A percentile compares a stretch with the other conserved stretches of the same genome.
Conservation (phyloP, 2,888 invertebrate species). For the Nasonia oneida region DNA sequence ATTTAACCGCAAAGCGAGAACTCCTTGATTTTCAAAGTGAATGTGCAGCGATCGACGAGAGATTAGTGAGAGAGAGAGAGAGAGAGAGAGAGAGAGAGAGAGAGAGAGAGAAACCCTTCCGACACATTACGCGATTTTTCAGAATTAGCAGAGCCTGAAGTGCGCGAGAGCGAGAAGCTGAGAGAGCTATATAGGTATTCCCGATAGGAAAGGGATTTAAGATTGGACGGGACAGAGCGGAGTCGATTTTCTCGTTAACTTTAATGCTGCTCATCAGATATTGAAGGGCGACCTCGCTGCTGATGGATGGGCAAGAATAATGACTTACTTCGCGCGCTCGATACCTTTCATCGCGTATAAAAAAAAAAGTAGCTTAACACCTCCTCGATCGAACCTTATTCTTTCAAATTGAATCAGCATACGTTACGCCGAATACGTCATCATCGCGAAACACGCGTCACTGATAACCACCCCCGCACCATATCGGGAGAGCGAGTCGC, state of each 20-base stretch:
- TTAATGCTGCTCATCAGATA: not conserved
- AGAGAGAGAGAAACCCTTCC: not conserved
- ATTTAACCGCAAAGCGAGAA: conserved; percentile 11
- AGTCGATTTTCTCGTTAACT: conserved; percentile 14
- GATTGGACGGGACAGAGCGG: not conserved
- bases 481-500: not conserved
- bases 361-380: not conserved
- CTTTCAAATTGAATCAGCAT: not conserved
- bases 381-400: not conserved
- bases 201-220: not conserved
- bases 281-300: not conserved
- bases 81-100: not conserved
- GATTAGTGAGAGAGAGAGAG: not conserved
- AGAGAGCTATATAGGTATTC: no score
- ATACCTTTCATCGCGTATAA: not conserved
- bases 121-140: not conserved
- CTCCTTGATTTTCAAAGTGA: conserved; percentile 24
- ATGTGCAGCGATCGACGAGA: not conserved
- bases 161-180: not conserved
- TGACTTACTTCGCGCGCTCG: not conserved
- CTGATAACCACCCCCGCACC: not conserved
- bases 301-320: not conserved
- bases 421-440: not conserved
- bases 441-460: not conserved
- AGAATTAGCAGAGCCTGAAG: not conserved